Evolutionary conservation across 2,888 invertebrate genomes (phyloP).

Genomic region (Archaeoteleia sp.): DNA sequence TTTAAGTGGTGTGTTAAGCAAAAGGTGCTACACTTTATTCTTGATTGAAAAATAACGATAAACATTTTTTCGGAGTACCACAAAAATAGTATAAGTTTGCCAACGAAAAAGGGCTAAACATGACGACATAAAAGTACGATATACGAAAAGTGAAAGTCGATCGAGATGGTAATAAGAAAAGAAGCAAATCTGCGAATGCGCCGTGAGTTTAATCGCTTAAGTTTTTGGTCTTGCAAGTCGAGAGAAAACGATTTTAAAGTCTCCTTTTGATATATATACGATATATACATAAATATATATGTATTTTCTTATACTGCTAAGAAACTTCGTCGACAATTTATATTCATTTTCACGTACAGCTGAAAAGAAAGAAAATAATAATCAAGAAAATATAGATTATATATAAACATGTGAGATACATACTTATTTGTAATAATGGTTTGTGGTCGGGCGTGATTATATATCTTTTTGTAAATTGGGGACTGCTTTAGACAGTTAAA

Average conservation of each 20-base stretch:
- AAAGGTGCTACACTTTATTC: too few relatives aligned
- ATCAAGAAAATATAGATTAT: conserved; percentile 2
- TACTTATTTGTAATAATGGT: background rate
- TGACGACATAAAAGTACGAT: too few relatives aligned
- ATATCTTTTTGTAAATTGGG: background rate
- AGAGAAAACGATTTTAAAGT: conserved; percentile 1
- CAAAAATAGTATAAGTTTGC: conserved; percentile 7
- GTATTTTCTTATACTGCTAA: conserved; percentile 13
- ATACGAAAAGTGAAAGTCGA: background rate
- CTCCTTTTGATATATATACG: conserved; percentile 12
- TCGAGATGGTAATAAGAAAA: conserved; percentile 18
- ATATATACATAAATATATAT: conserved; percentile 8
- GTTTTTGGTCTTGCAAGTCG: conserved; percentile 13
- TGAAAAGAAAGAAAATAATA: conserved; percentile 9
- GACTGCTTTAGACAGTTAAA: conserved; percentile 11
- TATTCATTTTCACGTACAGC: conserved; percentile 10
- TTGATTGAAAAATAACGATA: conserved; percentile 5
- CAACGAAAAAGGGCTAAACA: background rate
- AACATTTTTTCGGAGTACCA: conserved; percentile 15
- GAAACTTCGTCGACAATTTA: conserved; percentile 12
- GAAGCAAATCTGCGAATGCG: conserved; percentile 7
- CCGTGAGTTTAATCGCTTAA: conserved; percentile 9
- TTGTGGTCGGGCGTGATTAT: background rate
- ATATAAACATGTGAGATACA: too few relatives aligned
- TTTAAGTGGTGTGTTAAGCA: too few relatives aligned